phyloP scores from a whole-genome alignment of 2,797 vertebrate genomes.

The Toxotes lorentzi region DNA sequence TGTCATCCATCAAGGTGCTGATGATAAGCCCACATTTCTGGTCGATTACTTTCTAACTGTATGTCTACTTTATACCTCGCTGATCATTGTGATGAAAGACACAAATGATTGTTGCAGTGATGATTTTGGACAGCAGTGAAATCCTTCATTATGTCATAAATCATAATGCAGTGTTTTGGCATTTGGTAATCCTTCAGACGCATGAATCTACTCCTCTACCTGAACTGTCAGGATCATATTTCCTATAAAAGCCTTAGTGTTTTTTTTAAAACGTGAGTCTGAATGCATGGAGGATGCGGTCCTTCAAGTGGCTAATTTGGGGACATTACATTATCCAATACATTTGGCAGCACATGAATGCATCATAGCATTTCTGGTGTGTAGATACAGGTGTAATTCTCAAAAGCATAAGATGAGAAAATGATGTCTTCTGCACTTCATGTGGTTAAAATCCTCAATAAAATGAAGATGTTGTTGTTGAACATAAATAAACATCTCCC shows the following conservation, averaged over 20 bases:
- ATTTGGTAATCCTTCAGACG: background rate
- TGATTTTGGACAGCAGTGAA: conserved; percentile 4
- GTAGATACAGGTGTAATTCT: background rate
- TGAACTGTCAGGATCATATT: background rate
- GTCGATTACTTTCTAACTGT: background rate
- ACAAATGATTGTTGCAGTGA: background rate
- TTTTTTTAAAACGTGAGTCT: too few relatives aligned
- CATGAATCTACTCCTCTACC: background rate
- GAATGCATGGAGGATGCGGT: too few relatives aligned
- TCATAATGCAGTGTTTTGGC: background rate
- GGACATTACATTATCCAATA: too few relatives aligned
- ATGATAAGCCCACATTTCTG: too few relatives aligned
- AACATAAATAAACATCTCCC: background rate
- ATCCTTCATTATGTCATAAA: background rate
- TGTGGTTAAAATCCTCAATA: background rate
- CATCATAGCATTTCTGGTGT: background rate
- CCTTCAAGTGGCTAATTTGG: background rate
- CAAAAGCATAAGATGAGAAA: background rate
- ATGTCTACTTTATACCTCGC: background rate
- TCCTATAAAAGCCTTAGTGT: background rate
- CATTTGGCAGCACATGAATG: background rate
- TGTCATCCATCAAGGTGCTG: background rate
- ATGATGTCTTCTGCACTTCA: background rate
- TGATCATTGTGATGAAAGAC: background rate
- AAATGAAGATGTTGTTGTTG: background rate